phyloP scores from a whole-genome alignment of 2,113 vertebrate species.

The Alosa alosa region DNA sequence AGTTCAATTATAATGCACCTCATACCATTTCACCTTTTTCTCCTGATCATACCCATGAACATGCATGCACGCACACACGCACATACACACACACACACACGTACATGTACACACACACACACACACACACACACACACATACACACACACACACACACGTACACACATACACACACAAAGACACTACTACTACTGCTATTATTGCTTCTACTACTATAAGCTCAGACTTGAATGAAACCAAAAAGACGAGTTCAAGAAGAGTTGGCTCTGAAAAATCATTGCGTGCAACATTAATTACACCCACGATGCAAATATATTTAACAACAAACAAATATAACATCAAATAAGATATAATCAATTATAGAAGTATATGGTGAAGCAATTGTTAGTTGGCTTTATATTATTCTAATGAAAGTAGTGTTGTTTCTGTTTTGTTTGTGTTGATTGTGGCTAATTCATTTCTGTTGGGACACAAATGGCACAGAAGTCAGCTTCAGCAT shows the following conservation, averaged over 20 bases:
- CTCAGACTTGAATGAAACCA: neutral
- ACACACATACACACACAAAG: neutral
- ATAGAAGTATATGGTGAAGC: too few relatives aligned
- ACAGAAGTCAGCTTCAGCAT: conserved; percentile 5
- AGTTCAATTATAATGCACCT: neutral
- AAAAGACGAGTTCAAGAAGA: neutral
- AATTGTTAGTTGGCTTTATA: too few relatives aligned
- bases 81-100: neutral
- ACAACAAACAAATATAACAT: neutral
- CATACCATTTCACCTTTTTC: neutral
- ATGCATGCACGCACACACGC: neutral
- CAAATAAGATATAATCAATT: neutral
- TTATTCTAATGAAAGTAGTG: neutral
- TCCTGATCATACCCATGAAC: neutral
- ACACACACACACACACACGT: neutral
- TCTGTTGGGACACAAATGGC: neutral
- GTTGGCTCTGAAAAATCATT: neutral
- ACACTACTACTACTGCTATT: neutral
- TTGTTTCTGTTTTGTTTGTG: neutral
- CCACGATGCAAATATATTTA: neutral
- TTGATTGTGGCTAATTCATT: neutral
- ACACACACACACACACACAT: neutral
- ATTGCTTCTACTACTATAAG: neutral
- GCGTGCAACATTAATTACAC: neutral
- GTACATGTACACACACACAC: neutral